Percentiles rank a stretch among this genome's conserved stretches.
These are phyloP conservation scores for Scaptomyza cyrtandrae DNA, from an alignment of 2,888 invertebrate genomes.

Conservation along the genomic window DNA sequence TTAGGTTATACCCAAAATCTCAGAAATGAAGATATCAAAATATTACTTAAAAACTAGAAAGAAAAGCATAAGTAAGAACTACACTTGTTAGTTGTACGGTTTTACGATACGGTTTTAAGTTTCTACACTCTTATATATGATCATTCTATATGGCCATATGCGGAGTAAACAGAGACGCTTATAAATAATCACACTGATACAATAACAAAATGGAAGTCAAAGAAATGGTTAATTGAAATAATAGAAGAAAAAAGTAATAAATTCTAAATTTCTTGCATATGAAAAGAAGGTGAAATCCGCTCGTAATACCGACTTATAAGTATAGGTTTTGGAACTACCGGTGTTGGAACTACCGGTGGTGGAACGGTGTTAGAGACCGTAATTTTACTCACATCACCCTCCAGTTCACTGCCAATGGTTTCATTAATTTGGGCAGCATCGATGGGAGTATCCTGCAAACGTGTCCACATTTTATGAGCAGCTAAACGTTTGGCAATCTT, in stretches of 20 bases:
- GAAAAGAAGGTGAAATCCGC: conserved; percentile 28
- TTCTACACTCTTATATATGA: not conserved
- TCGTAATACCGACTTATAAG: conserved; percentile 30
- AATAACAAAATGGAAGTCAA: not conserved
- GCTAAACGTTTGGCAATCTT: conserved; percentile 98
- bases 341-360: conserved; percentile 16
- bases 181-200: not conserved
- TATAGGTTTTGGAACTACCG: conserved; percentile 13
- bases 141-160: not conserved
- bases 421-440: conserved; percentile 87
- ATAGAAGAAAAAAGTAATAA: not conserved
- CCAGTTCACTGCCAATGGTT: conserved; percentile 89
- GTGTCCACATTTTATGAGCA: conserved; percentile 96
- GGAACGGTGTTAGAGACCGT: conserved; percentile 12
- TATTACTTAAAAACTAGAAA: too few relatives aligned
- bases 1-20: too few relatives aligned
- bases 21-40: too few relatives aligned
- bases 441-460: conserved; percentile 91
- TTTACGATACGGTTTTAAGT: not conserved
- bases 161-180: not conserved
- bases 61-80: too few relatives aligned
- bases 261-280: conserved; percentile 40
- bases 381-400: conserved; percentile 87
- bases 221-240: not conserved
- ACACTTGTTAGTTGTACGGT: too few relatives aligned